Conservation (phyloP, 2,113 vertebrate genomes). For the Lates calcarifer region DNA sequence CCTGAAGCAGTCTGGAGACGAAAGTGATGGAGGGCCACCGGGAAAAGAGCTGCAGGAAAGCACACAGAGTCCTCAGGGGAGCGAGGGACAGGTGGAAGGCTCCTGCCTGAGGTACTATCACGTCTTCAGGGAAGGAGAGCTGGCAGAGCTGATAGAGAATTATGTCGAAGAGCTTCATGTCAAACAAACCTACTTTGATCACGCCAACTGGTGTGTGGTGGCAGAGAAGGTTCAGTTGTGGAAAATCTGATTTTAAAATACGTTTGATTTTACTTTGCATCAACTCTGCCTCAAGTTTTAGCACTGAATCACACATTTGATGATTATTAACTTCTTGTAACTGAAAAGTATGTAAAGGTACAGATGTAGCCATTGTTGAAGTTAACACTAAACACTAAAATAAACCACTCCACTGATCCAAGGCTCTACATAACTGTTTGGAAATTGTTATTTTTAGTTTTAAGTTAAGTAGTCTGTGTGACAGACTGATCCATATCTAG, state of each 20-base stretch:
- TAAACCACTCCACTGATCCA: slow-evolving; percentile 25
- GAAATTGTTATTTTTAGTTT: neutral
- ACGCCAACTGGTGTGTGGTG: slow-evolving; percentile 81
- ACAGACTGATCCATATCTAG: neutral
- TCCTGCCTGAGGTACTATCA: slow-evolving; percentile 82
- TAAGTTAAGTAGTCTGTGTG: neutral
- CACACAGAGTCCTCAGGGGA: slow-evolving; percentile 59
- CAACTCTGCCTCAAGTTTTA: slow-evolving; percentile 57
- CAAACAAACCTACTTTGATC: slow-evolving; percentile 83
- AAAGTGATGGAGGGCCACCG: slow-evolving; percentile 39
- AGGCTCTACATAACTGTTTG: neutral
- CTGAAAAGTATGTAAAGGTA: slow-evolving; percentile 3
- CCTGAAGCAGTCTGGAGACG: slow-evolving; percentile 43
- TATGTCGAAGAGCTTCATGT: slow-evolving; percentile 81
- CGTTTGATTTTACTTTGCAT: slow-evolving; percentile 45
- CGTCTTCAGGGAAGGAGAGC: slow-evolving; percentile 83
- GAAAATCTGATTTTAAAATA: slow-evolving; percentile 71
- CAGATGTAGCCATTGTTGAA: slow-evolving; percentile 28
- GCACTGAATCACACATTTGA: slow-evolving; percentile 49
- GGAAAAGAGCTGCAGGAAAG: slow-evolving; percentile 53
- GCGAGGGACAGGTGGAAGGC: slow-evolving; percentile 38
- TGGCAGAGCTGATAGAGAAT: slow-evolving; percentile 78
- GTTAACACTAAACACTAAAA: slow-evolving; percentile 8
- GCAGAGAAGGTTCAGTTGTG: slow-evolving; percentile 80
- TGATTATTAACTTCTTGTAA: neutral